Evolutionary conservation across 2,888 invertebrate species (phyloP).

Genomic region (Frankliniella intonsa): DNA sequence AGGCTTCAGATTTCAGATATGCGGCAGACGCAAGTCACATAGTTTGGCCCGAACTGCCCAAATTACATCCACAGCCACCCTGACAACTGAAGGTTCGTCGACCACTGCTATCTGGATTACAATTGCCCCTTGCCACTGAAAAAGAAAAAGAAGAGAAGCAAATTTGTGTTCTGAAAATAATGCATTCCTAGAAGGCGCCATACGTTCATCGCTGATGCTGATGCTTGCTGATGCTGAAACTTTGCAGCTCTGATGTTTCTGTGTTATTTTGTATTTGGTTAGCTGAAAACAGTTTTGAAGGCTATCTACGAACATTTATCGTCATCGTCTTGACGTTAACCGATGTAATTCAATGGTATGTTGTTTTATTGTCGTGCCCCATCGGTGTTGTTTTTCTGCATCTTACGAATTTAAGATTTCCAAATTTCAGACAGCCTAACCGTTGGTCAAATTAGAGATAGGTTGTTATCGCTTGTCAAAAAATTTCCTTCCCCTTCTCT

Average conservation of each 20-base stretch:
- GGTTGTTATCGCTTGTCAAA: no score
- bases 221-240: no score
- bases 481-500: no score
- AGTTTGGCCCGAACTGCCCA: conserved; percentile 5
- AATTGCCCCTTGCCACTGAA: neutral
- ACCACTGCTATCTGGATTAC: neutral
- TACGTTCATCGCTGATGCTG: neutral
- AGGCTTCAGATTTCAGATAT: neutral
- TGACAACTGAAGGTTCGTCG: neutral
- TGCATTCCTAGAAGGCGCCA: neutral
- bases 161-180: neutral
- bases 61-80: neutral
- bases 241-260: neutral
- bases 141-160: neutral
- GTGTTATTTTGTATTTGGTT: neutral
- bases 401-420: no score
- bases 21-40: conserved; percentile 22
- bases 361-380: no score
- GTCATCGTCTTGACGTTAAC: no score
- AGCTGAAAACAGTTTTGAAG: neutral
- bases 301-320: no score
- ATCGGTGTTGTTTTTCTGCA: no score
- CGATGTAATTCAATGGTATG: no score
- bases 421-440: no score
- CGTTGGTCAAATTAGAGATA: no score